Evolutionary conservation across 2,888 invertebrate species (phyloP), one percentile per base, ranked within the genome.

Genomic region (Patella depressa): DNA sequence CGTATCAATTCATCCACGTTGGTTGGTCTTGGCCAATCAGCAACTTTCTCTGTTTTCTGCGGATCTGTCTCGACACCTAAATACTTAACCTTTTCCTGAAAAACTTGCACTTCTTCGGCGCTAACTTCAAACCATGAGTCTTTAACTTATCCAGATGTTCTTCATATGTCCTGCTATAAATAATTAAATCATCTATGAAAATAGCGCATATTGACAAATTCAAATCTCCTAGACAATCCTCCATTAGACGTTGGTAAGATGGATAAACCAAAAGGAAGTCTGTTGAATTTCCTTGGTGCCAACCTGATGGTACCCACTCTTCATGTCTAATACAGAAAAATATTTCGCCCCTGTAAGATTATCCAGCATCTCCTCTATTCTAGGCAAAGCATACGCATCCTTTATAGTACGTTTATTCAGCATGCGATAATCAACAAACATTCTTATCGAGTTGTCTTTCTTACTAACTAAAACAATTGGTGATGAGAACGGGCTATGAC

Each of bases 191-290:
- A 9, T 45, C 45, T 45, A 45, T 45, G 1, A 45, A 45, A 45
- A 45, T 45, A 9, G 45, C 45, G 45, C 45, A 45, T 45, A 45
- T 9, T 45, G 45, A 45, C 9, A 45, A 45, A 45, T 45, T 45
- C 45, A 45, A 45, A 45, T 45, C 45, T 9, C 45, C 45, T 29
- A 17, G 71, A 73, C 59, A 76, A 79, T n/a, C 75, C 75, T 45
- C 45, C 9, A 45, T 7, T 1, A 45, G 45, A 45, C 45, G 45
- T 9, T 45, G 45, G 45, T 45, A 45, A 45, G 45, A 45, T 45
- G 3, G 72, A 29, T 3, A 78, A 55, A 2, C 80, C 81, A 69
- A 80, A 80, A 17, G 81, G 76, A 77, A 82, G 74, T 14, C 65
- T 57, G 69, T 80, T 80, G 9, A 45, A 45, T 1, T 45, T 45